These are phyloP conservation scores for Aphis gossypii DNA, from an alignment of 1,140 invertebrate species.

Conservation along the genomic window DNA sequence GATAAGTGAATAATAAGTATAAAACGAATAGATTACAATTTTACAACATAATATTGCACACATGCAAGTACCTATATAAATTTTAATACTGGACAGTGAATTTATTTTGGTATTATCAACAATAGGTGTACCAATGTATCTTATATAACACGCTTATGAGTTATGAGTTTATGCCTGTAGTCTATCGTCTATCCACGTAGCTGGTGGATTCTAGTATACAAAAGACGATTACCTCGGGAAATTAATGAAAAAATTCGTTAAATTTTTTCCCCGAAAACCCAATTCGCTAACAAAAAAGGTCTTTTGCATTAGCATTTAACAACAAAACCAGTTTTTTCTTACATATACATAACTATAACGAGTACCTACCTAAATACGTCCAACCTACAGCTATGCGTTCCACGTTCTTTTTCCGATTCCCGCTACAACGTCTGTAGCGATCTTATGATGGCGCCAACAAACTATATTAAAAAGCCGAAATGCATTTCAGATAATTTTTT, in stretches of 20 bases:
- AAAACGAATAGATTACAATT: not conserved
- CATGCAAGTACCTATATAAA: too few species aligned
- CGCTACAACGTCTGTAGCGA: not conserved
- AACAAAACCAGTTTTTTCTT: not conserved
- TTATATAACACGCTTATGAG: not conserved
- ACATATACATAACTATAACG: not conserved
- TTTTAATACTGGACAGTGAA: too few species aligned
- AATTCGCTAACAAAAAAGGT: not conserved
- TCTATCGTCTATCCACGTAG: not conserved
- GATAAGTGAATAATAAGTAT: not conserved
- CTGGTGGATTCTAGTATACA: not conserved
- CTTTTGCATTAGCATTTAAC: not conserved
- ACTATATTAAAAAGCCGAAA: not conserved
- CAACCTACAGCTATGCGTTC: not conserved
- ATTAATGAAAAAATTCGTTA: not conserved
- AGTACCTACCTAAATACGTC: not conserved
- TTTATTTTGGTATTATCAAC: too few species aligned
- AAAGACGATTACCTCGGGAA: not conserved
- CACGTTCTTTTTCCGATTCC: not conserved
- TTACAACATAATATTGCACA: too few species aligned
- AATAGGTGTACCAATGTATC: not conserved
- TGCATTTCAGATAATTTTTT: slow-evolving; percentile 5
- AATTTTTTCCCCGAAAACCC: not conserved
- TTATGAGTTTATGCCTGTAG: not conserved
- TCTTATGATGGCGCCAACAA: not conserved